Evolutionary conservation across 1,140 invertebrate genomes (phyloP).

Genomic region (Trissolcus basalis): DNA sequence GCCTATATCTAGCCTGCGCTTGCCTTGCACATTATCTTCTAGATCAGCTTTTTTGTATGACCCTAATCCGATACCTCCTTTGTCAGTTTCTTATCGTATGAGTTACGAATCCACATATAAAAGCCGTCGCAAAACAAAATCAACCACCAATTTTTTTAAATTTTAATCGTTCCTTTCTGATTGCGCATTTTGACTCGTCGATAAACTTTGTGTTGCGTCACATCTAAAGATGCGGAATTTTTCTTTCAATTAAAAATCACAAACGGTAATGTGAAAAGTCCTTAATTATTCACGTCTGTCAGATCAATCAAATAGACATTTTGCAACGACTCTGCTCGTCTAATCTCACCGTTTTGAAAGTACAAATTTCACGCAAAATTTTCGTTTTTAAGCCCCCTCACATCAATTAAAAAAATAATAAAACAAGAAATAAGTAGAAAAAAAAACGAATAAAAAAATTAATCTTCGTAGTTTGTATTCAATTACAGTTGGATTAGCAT

Average conservation of each 20-base stretch:
- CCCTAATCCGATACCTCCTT: conserved; percentile 25
- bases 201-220: conserved; percentile 17
- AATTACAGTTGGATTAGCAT: conserved; percentile 40
- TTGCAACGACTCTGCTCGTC: conserved; percentile 30
- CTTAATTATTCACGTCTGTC: conserved; percentile 32
- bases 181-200: conserved; percentile 1
- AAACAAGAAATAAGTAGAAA: neutral
- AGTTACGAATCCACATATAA: too few species aligned
- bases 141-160: too few species aligned
- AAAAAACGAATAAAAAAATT: neutral
- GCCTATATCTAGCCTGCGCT: conserved; percentile 27
- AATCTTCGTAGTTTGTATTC: conserved; percentile 22
- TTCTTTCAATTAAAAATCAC: too few species aligned
- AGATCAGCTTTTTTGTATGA: conserved; percentile 25
- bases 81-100: conserved; percentile 19
- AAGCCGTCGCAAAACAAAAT: too few species aligned
- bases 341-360: neutral
- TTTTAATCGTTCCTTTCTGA: too few species aligned
- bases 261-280: conserved; percentile 19
- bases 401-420: neutral
- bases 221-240: neutral
- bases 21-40: conserved; percentile 19
- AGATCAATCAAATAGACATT: conserved; percentile 22
- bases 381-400: too few species aligned
- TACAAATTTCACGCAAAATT: too few species aligned